Conservation (phyloP, 2,888 invertebrate genomes). For the Sesia bembeciformis region DNA sequence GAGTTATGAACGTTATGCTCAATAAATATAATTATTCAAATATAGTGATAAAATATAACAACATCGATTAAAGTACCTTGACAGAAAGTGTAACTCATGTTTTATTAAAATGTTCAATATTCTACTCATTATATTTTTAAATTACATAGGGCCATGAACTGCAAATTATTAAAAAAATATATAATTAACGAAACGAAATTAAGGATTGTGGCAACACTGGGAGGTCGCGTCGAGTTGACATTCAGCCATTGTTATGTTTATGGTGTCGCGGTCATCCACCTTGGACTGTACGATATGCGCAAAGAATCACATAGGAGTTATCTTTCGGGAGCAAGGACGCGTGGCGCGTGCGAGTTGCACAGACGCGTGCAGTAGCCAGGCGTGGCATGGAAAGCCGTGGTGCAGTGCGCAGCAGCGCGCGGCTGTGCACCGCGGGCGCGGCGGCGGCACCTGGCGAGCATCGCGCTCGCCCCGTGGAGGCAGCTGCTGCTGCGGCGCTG, state of each 20-base stretch:
- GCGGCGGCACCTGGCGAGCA: slow-evolving; percentile 61
- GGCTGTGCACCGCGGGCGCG: slow-evolving; percentile 20
- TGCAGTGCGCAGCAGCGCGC: slow-evolving; percentile 31
- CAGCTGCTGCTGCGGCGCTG: slow-evolving; percentile 81
- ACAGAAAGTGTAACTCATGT: too few species aligned
- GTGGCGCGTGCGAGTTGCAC: slow-evolving; percentile 5
- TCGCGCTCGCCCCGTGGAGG: slow-evolving; percentile 79
- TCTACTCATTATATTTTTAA: too few species aligned
- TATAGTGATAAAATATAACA: too few species aligned
- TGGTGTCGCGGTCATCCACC: background rate
- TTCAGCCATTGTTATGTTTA: background rate
- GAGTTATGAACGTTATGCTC: too few species aligned
- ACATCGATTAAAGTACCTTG: too few species aligned
- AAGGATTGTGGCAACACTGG: background rate
- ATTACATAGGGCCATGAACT: too few species aligned
- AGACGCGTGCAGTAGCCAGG: slow-evolving; percentile 2
- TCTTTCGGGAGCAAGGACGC: slow-evolving; percentile 12
- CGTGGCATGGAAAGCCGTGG: slow-evolving; percentile 16
- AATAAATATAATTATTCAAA: too few species aligned
- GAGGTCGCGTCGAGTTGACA: background rate
- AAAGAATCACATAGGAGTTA: slow-evolving; percentile 9
- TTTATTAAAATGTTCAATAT: too few species aligned
- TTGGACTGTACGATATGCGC: background rate
- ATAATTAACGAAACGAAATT: background rate
- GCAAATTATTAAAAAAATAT: too few species aligned